Evolutionary conservation across 1,140 invertebrate genomes (phyloP), one percentile per base, ranked within the genome.

Genomic region (Amyelois transitella): DNA sequence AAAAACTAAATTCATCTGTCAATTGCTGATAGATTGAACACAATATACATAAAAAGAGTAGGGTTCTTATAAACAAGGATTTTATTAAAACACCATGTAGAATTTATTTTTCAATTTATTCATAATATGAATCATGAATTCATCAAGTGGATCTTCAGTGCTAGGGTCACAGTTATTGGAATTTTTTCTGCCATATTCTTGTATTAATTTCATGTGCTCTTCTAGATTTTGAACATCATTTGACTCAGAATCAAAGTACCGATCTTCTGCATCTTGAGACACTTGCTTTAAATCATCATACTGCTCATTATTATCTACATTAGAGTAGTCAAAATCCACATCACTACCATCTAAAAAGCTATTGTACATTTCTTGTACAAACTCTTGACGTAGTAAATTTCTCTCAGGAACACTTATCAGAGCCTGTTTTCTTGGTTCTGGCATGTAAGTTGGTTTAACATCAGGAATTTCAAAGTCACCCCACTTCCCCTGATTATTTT

Each of bases 291-390:
- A 77, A 69, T 94, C 92, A 90, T 97, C 96, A 84, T 95, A 96
- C 18, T 92, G 91, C 28, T 92, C 90, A 88, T 96, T 95, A 57
- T 93, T 88, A 78, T 96, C 95, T 0, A 96, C 91, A 55, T 81
- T 85, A 49, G 89, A 90, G 69, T 98, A 98, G 85, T 98, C 95
- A 90, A 96, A 95, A 66, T 95, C 92, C 43, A 72, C 64, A 87
- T 98, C 97, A 73, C 93, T 92, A 0, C 97, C 96, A 66, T 93
- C 91, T 21, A 98, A 75, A 85, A 98, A 98, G 75, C 91, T 94
- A 67, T 93, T 91, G 77, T 96, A 95, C 97, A 98, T 98, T 61
- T 94, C 91, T 32, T 93, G 93, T 12, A 95, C 84, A 81, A 98
- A 98, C 86, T 98, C 96, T 71, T 95, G 90, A 59, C 91, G 90